Percentiles rank a stretch among this genome's conserved stretches.
Conservation (phyloP, 2,113 vertebrate genomes). For the Oceanites oceanicus region DNA sequence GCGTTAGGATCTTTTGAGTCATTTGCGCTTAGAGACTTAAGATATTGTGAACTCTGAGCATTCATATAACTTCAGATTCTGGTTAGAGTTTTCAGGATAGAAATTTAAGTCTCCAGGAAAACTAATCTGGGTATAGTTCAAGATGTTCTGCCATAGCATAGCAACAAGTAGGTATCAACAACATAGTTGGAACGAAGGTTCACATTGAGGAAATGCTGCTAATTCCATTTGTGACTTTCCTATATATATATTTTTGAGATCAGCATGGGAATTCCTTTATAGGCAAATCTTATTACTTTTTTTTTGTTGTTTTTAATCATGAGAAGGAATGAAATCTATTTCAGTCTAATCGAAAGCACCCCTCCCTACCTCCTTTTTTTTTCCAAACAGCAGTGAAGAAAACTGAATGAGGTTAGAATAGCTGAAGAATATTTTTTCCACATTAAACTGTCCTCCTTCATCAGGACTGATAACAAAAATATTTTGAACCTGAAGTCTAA, state of each 20-base stretch:
- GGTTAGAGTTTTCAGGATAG: background rate
- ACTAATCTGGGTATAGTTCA: background rate
- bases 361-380: background rate
- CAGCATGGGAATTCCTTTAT: background rate
- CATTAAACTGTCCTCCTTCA: background rate
- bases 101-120: background rate
- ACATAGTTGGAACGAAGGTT: background rate
- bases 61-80: background rate
- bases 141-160: background rate
- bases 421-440: background rate
- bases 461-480: background rate
- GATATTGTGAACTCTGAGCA: background rate
- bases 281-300: background rate
- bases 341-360: background rate
- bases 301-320: no score
- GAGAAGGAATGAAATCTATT: background rate
- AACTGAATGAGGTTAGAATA: background rate
- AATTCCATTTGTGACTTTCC: background rate
- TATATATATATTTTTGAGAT: background rate
- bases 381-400: background rate
- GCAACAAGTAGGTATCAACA: background rate
- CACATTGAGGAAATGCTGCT: background rate
- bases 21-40: background rate
- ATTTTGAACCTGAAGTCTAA: background rate
- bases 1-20: background rate